A percentile compares a stretch with the other conserved stretches of the same genome.
Conservation (phyloP, 92 coral and sea anemone genomes). For the Epizoanthus illoricatus region DNA sequence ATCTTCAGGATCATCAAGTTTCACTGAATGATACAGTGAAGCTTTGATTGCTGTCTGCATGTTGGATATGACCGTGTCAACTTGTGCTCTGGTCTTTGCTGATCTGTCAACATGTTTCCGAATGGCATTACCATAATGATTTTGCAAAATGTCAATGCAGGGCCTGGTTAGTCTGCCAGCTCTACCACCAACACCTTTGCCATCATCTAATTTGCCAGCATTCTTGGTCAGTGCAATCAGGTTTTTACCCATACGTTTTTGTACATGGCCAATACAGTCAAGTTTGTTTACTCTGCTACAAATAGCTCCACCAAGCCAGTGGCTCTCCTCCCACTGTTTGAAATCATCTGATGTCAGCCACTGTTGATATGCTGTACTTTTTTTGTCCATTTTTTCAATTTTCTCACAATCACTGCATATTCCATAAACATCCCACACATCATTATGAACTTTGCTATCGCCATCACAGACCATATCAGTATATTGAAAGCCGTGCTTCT, state of each 20-base stretch:
- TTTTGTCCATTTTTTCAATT: background rate
- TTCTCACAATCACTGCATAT: too few species aligned
- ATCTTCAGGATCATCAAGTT: constrained; percentile 3
- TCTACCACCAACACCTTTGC: background rate
- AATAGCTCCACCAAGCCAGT: constrained; percentile 5
- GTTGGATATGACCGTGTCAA: constrained; percentile 8
- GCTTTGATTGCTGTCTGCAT: constrained; percentile 32
- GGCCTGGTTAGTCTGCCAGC: too few species aligned
- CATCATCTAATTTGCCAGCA: constrained; percentile 11
- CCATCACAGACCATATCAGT: constrained; percentile 27
- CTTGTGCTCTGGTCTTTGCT: constrained; percentile 13
- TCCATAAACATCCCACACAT: too few species aligned
- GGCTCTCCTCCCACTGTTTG: constrained; percentile 17
- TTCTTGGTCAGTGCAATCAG: constrained; percentile 7
- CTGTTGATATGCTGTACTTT: background rate
- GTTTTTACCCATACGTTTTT: constrained; percentile 5
- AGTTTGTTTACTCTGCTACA: constrained; percentile 21
- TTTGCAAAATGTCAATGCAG: too few species aligned
- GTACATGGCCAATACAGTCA: constrained; percentile 39
- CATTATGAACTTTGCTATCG: background rate
- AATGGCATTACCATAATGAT: background rate
- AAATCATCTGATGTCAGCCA: constrained; percentile 16
- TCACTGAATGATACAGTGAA: constrained; percentile 20
- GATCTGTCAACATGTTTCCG: constrained; percentile 22
- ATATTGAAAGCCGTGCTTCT: constrained; percentile 5